Conservation (phyloP, 1,140 invertebrate genomes). For the Chymomyza costata region DNA sequence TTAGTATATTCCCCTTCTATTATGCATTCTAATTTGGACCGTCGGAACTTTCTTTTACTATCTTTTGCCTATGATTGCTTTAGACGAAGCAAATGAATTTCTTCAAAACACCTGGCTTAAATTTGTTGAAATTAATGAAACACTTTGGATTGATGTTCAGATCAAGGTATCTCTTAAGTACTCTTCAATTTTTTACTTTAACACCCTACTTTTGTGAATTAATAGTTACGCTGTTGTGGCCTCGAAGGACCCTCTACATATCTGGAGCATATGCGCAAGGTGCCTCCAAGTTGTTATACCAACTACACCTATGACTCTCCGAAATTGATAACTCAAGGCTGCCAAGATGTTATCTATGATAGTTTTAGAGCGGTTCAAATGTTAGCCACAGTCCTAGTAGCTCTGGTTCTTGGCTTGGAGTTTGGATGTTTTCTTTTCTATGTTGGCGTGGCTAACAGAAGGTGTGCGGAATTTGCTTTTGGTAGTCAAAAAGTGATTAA, state of each 20-base stretch:
- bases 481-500: neutral
- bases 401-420: slow-evolving; percentile 3
- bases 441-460: neutral
- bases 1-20: slow-evolving; percentile 29
- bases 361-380: neutral
- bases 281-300: slow-evolving; percentile 19
- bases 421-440: no score
- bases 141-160: slow-evolving; percentile 24
- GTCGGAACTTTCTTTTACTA: neutral
- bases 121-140: slow-evolving; percentile 11
- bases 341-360: slow-evolving; percentile 9
- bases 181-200: neutral
- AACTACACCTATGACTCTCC: neutral
- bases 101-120: slow-evolving; percentile 1
- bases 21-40: neutral
- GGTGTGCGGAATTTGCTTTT: no score
- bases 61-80: neutral
- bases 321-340: slow-evolving; percentile 19
- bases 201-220: neutral
- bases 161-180: slow-evolving; percentile 6
- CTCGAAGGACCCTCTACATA: slow-evolving; percentile 30
- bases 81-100: neutral
- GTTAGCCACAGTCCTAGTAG: slow-evolving; percentile 10
- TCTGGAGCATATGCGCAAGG: slow-evolving; percentile 16
- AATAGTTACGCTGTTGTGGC: slow-evolving; percentile 36